Evolutionary conservation across 1,140 invertebrate species (phyloP), one percentile per base, ranked within the genome.

Genomic region (Drosophila eugracilis): DNA sequence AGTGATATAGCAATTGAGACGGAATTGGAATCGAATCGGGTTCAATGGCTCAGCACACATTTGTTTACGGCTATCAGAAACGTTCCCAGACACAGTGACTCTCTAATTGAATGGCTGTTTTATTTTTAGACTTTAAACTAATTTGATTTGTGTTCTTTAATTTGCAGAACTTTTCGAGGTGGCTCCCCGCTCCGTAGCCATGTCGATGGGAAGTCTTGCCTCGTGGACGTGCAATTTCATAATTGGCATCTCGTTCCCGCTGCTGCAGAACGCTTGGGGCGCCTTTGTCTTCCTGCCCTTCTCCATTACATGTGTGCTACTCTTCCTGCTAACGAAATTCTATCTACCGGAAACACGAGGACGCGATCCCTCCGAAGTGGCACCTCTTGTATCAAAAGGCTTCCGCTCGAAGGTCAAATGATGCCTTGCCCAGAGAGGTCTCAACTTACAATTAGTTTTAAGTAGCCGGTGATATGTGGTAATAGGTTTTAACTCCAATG

Each of bases 201-300:
- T 98, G 95, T 95, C 97, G 45, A 93, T 98, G 63, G 97, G 97
- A 12, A 97, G 97, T 58, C 93, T 97, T 71, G 94, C 95, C 26
- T 99, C 98, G 91, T 98, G 97, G 97, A 93, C 94, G 1, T 96
- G 95, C 28, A 98, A 98, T 92, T 98, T 98, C 89, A 81, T 96
- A n/a, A 95, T 98, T 60, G 97, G 95, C 21, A 95, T 97, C 93
- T 92, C 93, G 19, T 97, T 98, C 92, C 95, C 95, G n/a, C 91
- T 92, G 1, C 86, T 97, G 50, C 93, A 95, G 69, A 90, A 76
- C 7, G 48, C 86, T n/a, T 93, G 96, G 42, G 95, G 95, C 4
- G 90, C 95, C 10, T 94, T 94, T 63, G 95, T 94, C 1, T 97
- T 96, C 83, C 90, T 96, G 10, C 92, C 96, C 37, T 97, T 97